Evolutionary conservation across 2,888 invertebrate genomes (phyloP).

Genomic region (Lasioglossum lativentre): DNA sequence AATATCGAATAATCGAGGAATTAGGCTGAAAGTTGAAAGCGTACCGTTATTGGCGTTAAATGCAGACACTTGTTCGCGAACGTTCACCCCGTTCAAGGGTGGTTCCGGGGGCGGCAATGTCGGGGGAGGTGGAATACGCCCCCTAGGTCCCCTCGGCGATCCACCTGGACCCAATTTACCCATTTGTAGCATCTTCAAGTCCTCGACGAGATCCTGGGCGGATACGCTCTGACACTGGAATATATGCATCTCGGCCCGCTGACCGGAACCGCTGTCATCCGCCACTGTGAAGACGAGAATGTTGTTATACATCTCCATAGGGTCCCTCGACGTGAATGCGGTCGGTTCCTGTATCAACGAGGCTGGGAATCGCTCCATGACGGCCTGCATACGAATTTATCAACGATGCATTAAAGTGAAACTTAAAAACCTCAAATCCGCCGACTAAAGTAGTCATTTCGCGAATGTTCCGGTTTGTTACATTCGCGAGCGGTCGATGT

Average conservation of each 20-base stretch:
- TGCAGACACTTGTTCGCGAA: constrained; percentile 85
- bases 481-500: neutral
- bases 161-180: constrained; percentile 85
- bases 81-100: constrained; percentile 85
- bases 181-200: constrained; percentile 89
- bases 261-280: constrained; percentile 88
- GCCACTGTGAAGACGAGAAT: constrained; percentile 98
- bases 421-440: constrained; percentile 30
- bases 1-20: neutral
- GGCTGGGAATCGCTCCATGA: constrained; percentile 98
- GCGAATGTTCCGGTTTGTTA: constrained; percentile 52
- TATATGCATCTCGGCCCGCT: constrained; percentile 98
- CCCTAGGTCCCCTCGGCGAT: constrained; percentile 79
- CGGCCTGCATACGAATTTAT: constrained; percentile 87
- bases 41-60: constrained; percentile 84
- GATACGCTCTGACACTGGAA: constrained; percentile 95
- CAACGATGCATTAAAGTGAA: constrained; percentile 61
- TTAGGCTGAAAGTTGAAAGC: constrained; percentile 20
- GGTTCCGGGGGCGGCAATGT: constrained; percentile 87
- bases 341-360: constrained; percentile 97
- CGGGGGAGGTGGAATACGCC: constrained; percentile 87
- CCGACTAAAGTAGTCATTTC: constrained; percentile 41
- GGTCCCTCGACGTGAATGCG: constrained; percentile 98
- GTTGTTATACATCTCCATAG: constrained; percentile 99
- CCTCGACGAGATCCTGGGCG: constrained; percentile 93